Evolutionary conservation across 1,140 invertebrate genomes (phyloP).

Genomic region (Trichomalopsis sarcophagae): DNA sequence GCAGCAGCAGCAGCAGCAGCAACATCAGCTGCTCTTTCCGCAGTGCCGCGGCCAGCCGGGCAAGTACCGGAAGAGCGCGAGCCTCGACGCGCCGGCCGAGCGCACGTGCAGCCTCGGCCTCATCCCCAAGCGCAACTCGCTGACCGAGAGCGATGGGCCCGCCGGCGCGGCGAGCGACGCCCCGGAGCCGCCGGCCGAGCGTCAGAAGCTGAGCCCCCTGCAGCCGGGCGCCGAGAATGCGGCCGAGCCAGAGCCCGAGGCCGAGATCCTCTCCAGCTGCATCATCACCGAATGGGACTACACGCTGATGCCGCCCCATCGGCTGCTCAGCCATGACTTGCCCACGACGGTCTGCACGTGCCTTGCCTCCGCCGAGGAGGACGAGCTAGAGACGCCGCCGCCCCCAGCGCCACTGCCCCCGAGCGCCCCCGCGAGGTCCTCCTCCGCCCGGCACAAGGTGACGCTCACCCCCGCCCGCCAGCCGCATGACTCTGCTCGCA

Average conservation of each 20-base stretch:
- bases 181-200: conserved; percentile 49
- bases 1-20: neutral
- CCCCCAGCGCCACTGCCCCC: neutral
- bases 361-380: conserved; percentile 77
- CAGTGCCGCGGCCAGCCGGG: conserved; percentile 57
- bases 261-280: conserved; percentile 68
- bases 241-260: conserved; percentile 13
- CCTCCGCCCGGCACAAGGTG: conserved; percentile 12
- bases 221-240: neutral
- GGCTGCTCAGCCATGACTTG: conserved; percentile 69
- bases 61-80: conserved; percentile 79
- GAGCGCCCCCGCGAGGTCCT: neutral
- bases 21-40: neutral
- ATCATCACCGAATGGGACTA: conserved; percentile 74
- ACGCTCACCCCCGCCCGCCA: neutral
- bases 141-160: conserved; percentile 79
- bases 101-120: conserved; percentile 66
- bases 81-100: conserved; percentile 78
- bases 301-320: conserved; percentile 73
- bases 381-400: conserved; percentile 72
- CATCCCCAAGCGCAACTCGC: conserved; percentile 78
- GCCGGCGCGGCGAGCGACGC: conserved; percentile 55
- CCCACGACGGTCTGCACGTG: conserved; percentile 79
- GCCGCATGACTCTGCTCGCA: neutral
- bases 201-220: neutral